phyloP scores from a whole-genome alignment of 2,797 vertebrate genomes.

The Bufotes viridis region DNA sequence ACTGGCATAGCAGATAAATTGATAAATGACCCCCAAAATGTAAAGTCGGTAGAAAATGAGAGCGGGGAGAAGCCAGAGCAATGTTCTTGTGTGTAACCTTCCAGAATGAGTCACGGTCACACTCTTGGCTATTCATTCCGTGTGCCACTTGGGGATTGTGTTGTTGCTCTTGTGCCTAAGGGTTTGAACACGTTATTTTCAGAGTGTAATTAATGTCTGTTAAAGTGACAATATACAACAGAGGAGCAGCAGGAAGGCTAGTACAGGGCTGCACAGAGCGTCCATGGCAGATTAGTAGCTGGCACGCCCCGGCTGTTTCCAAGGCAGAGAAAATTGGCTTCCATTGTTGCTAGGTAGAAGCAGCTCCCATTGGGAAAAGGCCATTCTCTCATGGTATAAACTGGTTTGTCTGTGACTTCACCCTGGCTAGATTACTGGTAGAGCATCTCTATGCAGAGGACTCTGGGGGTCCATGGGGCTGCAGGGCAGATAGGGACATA shows the following conservation, averaged over 20 bases:
- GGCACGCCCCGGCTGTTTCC: slow-evolving; percentile 9
- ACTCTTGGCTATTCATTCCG: slow-evolving; percentile 6
- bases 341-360: slow-evolving; percentile 25
- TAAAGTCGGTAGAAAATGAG: background rate
- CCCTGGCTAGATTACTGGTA: background rate
- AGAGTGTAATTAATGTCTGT: slow-evolving; percentile 40
- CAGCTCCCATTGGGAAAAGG: background rate
- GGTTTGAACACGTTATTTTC: slow-evolving; percentile 1
- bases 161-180: background rate
- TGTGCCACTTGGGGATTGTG: background rate
- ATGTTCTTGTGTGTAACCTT: background rate
- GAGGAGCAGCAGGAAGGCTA: slow-evolving; percentile 27
- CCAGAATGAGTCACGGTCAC: background rate
- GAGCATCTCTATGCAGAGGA: background rate
- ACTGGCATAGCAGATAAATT: no score
- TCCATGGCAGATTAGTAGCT: slow-evolving; percentile 1
- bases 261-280: background rate
- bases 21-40: background rate
- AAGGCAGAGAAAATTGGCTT: slow-evolving; percentile 18
- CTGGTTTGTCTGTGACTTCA: slow-evolving; percentile 3
- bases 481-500: background rate
- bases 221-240: slow-evolving; percentile 16
- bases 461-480: background rate
- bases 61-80: background rate
- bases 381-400: background rate